Base-by-base conservation (phyloP, 2,888 invertebrate genomes). In the Sinohyriopsis cumingii region DNA sequence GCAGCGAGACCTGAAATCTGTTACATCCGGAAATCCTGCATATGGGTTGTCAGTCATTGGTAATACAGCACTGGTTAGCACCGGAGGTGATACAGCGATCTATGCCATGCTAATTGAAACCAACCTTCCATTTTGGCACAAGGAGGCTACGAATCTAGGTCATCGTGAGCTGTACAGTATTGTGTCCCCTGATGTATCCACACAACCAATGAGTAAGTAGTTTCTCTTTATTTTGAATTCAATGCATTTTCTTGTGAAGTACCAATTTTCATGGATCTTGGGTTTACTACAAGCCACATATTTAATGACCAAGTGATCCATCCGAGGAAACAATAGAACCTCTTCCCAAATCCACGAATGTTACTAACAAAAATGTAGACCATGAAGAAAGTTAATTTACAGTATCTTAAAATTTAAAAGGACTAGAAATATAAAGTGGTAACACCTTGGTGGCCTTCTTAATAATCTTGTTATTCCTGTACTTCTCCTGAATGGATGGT, bases 41-140 rank as follows among this genome's bases (percentile, higher is more conserved):
- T 87, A 81, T 74, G 87, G 87, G 7, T 79, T 87, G 55, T 78
- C 82, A 12, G 80, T 86, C 61, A 80, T 78, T 66, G 84, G 84
- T n/a, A 84, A 85, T 71, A 82, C 79, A 20, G 86, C 85, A 9
- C 78, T 84, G 55, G 77, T 87, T 64, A 84, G 83, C 66, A 82
- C 83, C 4, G 86, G 86, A 86, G 75, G 78, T 70, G 75, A 68
- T 55, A 79, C 80, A 53, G 71, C 73, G 6, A 71, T 84, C 20
- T 79, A 79, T 63, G 79, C 81, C 9, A 79, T 82, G 22, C 73
- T 82, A 15, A 69, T 85, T 25, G 77, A 76, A 12, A 80, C 83
- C 15, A 72, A 78, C 20, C 69, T 78, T 9, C 65, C 81, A 5
- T 73, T 80, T n/a, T 85, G 85, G 85, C 76, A 75, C 15, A 77